Evolutionary conservation across 1,140 invertebrate genomes (phyloP), one percentile per base, ranked within the genome.

Genomic region (Pseudomyrmex concolor): DNA sequence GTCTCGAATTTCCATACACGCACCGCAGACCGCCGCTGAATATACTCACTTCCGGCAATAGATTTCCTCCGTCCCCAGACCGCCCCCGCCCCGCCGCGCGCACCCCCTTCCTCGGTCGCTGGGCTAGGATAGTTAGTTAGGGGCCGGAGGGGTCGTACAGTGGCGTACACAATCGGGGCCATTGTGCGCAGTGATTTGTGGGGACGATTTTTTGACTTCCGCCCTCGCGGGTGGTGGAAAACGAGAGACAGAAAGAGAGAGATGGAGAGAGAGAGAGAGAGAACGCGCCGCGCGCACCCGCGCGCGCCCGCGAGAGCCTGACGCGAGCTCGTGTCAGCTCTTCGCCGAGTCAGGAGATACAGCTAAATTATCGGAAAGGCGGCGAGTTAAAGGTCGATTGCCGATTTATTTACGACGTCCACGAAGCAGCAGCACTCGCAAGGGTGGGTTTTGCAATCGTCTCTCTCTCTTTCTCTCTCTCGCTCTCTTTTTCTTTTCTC

Each of bases 1-100:
- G 90, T 89, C 88, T 90, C 85, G 89, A 92, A 94, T 93, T 93
- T 94, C 91, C 92, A 93, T 93, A 91, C 89, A 91, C 85, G 85
- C 87, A 90, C 85, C 89, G 84, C 86, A 87, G 73, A 90, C 91
- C 87, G 83, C 86, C 85, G 88, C 76, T 89, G 92, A 91, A 93
- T 93, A 92, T 92, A 93, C 91, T 92, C 91, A 92, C 93, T 94
- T 94, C 93, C 93, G 93, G 93, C 91, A 94, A 94, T 94, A 94
- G 92, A 94, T 94, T 94, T 94, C 88, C 92, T 90, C 89, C 90
- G 84, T 60, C 87, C 72, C 64, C 78, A 54, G 50, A 10, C 54
- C 64, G 45, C 50, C 67, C 48, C 76, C 70, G 13, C 76, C 70
- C 83, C 70, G 13, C 76, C 70, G 57, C 80, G 71, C 83, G 10